phyloP scores from a whole-genome alignment of 2,888 invertebrate species.

The Willowsia nigromaculata region DNA sequence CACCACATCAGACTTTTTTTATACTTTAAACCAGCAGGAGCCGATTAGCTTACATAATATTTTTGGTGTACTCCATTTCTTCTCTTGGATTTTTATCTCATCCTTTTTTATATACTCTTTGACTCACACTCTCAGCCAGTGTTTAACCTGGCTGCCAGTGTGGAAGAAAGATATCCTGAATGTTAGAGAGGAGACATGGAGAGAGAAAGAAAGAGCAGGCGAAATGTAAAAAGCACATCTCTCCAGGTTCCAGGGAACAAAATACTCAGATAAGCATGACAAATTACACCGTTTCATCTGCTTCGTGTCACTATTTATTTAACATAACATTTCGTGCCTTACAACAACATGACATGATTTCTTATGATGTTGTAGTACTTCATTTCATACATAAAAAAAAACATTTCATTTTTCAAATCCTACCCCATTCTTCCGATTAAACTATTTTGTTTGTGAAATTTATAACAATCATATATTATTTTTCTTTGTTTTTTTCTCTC shows the following conservation, averaged over 20 bases:
- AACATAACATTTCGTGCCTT: constrained; percentile 48
- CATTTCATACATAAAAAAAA: neutral
- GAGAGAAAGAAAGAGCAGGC: constrained; percentile 13
- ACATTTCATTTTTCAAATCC: constrained; percentile 31
- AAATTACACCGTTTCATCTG: constrained; percentile 70
- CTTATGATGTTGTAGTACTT: constrained; percentile 38
- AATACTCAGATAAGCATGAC: constrained; percentile 70
- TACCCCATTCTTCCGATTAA: constrained; percentile 31
- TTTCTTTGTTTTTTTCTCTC: neutral
- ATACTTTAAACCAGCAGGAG: constrained; percentile 61
- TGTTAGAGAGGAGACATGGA: neutral
- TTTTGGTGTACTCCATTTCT: constrained; percentile 57
- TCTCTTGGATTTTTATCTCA: constrained; percentile 35
- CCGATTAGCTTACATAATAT: constrained; percentile 72
- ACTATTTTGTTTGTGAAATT: neutral
- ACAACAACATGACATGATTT: constrained; percentile 54
- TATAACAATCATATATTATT: neutral
- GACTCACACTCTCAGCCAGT: constrained; percentile 47
- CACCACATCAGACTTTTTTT: constrained; percentile 50
- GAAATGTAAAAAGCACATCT: neutral
- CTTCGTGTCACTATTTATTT: constrained; percentile 72
- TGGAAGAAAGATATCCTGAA: neutral
- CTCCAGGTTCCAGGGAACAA: constrained; percentile 40
- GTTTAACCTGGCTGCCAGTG: constrained; percentile 41
- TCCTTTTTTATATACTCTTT: constrained; percentile 6